Percentiles rank a stretch among this genome's conserved stretches.
Conservation (phyloP, 2,113 vertebrate species). For the Meleagris gallopavo region DNA sequence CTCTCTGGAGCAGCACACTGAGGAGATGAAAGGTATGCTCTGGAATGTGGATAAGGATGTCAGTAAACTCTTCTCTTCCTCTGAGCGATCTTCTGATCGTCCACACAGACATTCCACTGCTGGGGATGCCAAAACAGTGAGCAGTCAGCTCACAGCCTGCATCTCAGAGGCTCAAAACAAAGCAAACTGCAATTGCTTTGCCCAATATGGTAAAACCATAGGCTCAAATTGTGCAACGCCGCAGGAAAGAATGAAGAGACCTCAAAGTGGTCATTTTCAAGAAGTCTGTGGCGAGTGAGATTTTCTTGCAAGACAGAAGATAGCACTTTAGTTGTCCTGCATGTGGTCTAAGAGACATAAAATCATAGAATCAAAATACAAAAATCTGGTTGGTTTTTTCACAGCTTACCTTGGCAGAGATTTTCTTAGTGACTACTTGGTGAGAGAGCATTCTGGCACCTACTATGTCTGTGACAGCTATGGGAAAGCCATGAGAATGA, state of each 20-base stretch:
- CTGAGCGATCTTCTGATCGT: neutral
- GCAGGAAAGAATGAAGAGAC: neutral
- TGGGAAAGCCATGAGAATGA: neutral
- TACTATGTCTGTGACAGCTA: neutral
- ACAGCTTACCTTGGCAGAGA: neutral
- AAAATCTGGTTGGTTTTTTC: neutral
- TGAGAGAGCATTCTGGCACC: neutral
- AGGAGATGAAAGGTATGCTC: slow-evolving; percentile 15
- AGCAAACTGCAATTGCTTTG: neutral
- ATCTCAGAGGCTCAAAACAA: neutral
- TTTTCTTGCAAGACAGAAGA: neutral
- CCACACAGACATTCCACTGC: neutral
- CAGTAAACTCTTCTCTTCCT: slow-evolving; percentile 56
- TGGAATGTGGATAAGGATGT: slow-evolving; percentile 49
- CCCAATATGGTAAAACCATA: slow-evolving; percentile 47
- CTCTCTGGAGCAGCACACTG: neutral
- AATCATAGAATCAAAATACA: neutral
- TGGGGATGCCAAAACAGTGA: slow-evolving; percentile 61
- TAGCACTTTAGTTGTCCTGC: neutral
- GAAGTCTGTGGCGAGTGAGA: neutral
- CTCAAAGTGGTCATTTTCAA: neutral
- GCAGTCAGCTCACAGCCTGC: neutral
- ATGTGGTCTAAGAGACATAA: neutral
- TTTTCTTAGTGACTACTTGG: neutral
- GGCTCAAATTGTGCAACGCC: neutral